A percentile compares a stretch with the other conserved stretches of the same genome.
Evolutionary conservation across 2,797 vertebrate genomes (phyloP).

Genomic region (Octomys mimax): DNA sequence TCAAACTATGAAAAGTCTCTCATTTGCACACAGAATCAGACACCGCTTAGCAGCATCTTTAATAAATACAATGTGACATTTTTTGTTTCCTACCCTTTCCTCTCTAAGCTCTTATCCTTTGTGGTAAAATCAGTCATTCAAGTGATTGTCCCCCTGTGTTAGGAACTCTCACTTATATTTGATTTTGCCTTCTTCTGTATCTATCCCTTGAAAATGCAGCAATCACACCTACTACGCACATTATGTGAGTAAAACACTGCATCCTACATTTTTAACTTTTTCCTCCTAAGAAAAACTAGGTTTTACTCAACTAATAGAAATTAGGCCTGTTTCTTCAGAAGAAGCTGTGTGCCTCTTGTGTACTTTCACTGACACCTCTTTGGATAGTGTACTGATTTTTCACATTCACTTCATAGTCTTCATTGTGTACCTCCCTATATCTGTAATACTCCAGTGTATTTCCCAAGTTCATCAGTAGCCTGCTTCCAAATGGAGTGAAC

Average conservation of each 20-base stretch:
- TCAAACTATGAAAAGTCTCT: not conserved
- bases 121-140: not conserved
- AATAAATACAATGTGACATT: not conserved
- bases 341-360: not conserved
- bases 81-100: not conserved
- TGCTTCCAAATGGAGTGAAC: not conserved
- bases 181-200: not conserved
- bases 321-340: not conserved
- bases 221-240: not conserved
- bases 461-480: not conserved
- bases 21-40: not conserved
- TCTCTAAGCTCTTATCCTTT: not conserved
- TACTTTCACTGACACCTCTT: not conserved
- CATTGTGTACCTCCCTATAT: not conserved
- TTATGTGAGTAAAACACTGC: not conserved
- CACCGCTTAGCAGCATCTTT: not conserved
- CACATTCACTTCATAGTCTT: not conserved
- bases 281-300: not conserved
- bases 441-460: not conserved
- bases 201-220: not conserved
- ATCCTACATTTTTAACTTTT: not conserved
- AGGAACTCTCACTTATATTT: not conserved
- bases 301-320: slow-evolving; percentile 4
- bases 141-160: not conserved
- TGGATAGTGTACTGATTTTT: not conserved